Evolutionary conservation across 2,113 vertebrate species (phyloP).

Genomic region (Felis chaus): DNA sequence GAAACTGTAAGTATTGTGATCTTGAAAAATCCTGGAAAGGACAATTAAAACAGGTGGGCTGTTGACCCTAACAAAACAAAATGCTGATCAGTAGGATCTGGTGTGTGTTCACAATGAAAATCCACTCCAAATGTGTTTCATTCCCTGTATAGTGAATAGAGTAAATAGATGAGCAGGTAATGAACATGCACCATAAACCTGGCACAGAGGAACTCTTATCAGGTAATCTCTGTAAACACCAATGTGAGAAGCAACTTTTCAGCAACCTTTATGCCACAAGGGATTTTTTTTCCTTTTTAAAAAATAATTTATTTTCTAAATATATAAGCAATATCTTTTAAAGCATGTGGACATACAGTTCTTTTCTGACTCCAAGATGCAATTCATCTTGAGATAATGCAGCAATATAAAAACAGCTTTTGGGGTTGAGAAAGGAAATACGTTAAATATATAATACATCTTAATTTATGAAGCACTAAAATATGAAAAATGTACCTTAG

Average conservation of each 20-base stretch:
- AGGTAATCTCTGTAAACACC: background rate
- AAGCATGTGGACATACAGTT: background rate
- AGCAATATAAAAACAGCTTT: constrained; percentile 51
- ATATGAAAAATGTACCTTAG: background rate
- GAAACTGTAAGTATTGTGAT: background rate
- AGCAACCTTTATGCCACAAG: background rate
- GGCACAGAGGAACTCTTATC: background rate
- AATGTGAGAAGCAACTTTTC: background rate
- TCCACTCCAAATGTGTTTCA: background rate
- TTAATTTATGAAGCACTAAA: constrained; percentile 44
- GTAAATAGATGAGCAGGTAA: background rate
- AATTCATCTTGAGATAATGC: constrained; percentile 6
- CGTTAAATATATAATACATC: constrained; percentile 8
- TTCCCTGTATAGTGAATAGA: background rate
- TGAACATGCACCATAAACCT: background rate
- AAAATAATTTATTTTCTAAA: background rate
- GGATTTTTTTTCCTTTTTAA: background rate
- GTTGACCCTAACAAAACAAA: background rate
- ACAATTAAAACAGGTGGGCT: background rate
- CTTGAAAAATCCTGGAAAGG: background rate
- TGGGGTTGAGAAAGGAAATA: background rate
- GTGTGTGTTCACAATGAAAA: background rate
- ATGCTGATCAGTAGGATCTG: background rate
- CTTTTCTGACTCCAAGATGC: background rate
- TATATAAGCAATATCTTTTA: background rate